These are phyloP conservation scores for Drosophila picticornis DNA, from an alignment of 2,888 invertebrate genomes.

Conservation along the genomic window DNA sequence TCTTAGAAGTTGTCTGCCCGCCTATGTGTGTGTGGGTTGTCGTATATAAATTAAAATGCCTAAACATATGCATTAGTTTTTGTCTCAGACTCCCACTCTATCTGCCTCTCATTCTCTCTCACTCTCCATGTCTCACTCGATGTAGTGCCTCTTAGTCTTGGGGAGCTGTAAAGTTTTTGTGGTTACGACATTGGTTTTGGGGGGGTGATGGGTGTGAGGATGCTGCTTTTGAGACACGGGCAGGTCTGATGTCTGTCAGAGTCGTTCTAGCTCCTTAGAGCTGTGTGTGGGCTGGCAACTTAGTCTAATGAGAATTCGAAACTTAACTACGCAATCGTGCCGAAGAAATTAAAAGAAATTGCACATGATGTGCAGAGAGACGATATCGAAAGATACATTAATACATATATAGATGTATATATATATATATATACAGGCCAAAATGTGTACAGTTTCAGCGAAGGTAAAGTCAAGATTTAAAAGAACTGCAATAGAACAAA, in stretches of 20 bases:
- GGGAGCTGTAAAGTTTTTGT: conserved; percentile 76
- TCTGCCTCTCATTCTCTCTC: neutral
- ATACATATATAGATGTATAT: conserved; percentile 11
- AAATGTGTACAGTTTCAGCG: conserved; percentile 29
- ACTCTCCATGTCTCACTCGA: neutral
- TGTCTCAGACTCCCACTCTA: conserved; percentile 60
- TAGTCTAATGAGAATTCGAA: conserved; percentile 82
- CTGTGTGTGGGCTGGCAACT: conserved; percentile 79
- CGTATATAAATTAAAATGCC: conserved; percentile 82
- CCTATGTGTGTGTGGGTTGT: conserved; percentile 54
- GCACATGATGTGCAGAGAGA: conserved; percentile 61
- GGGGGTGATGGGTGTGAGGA: conserved; percentile 37
- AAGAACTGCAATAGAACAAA: conserved; percentile 59
- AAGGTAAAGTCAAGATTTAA: conserved; percentile 10
- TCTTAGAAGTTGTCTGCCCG: conserved; percentile 70
- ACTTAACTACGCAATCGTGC: conserved; percentile 82
- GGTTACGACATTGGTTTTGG: conserved; percentile 79
- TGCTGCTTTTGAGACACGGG: conserved; percentile 19
- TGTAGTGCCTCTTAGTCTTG: conserved; percentile 48
- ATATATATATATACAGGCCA: neutral
- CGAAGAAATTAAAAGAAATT: conserved; percentile 82
- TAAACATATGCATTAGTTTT: conserved; percentile 83
- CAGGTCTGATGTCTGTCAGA: conserved; percentile 65
- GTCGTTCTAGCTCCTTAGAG: conserved; percentile 68
- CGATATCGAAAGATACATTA: conserved; percentile 46